phyloP scores from a whole-genome alignment of 2,888 invertebrate species.

The Tillus elongatus region DNA sequence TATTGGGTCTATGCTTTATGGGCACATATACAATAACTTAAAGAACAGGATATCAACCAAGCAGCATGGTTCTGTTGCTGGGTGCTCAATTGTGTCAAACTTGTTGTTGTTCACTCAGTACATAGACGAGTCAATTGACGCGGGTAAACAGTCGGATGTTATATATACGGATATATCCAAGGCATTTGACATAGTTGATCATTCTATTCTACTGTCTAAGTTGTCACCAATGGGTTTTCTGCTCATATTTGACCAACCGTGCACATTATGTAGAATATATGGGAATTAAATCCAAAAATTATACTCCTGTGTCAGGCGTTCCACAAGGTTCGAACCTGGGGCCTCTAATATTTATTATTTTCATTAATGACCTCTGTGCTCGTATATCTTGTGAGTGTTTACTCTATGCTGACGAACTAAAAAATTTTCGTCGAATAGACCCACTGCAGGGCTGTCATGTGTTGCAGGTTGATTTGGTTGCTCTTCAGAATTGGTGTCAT shows the following conservation, averaged over 20 bases:
- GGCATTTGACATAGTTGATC: not conserved
- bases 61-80: too few species aligned
- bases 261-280: not conserved
- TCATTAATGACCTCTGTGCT: not conserved
- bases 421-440: too few species aligned
- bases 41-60: too few species aligned
- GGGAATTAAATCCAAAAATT: not conserved
- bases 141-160: not conserved
- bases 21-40: too few species aligned
- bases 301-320: not conserved
- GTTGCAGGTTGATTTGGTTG: too few species aligned
- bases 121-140: too few species aligned
- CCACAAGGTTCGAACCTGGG: conserved; percentile 3
- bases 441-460: too few species aligned
- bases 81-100: too few species aligned
- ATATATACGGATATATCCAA: not conserved
- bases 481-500: too few species aligned
- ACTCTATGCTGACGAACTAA: not conserved
- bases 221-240: conserved; percentile 1
- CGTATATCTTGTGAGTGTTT: not conserved
- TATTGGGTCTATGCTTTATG: too few species aligned
- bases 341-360: not conserved
- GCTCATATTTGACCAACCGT: conserved; percentile 2
- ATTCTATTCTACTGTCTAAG: not conserved
- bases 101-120: too few species aligned